These are phyloP conservation scores for Apis mellifera DNA, from an alignment of 1,140 invertebrate species.

Conservation along the genomic window DNA sequence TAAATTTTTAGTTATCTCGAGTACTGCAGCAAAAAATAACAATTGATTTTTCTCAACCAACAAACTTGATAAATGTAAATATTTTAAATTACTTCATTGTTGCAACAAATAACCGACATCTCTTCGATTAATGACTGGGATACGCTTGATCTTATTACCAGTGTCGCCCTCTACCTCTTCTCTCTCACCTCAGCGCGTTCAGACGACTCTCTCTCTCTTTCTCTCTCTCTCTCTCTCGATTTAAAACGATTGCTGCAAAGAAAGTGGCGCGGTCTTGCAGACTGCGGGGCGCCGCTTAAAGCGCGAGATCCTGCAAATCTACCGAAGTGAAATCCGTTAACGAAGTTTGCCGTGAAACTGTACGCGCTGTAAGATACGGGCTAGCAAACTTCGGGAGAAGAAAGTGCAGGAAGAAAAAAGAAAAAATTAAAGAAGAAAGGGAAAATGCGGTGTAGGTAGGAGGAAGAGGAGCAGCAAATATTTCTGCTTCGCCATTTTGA, in stretches of 20 bases:
- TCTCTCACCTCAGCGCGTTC: conserved; percentile 1
- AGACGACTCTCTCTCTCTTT: conserved; percentile 36
- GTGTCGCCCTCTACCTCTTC: background rate
- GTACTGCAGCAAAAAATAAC: too few relatives aligned
- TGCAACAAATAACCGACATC: too few relatives aligned
- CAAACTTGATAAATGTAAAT: too few relatives aligned
- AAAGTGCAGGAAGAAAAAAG: background rate
- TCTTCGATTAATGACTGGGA: too few relatives aligned
- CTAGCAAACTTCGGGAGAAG: conserved; percentile 55
- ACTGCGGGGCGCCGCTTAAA: background rate
- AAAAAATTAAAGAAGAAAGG: background rate
- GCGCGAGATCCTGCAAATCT: conserved; percentile 49
- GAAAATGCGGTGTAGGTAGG: background rate
- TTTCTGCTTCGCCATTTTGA: conserved; percentile 29
- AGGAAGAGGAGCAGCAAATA: conserved; percentile 53
- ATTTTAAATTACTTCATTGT: too few relatives aligned
- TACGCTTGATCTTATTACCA: background rate
- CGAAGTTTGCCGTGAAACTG: conserved; percentile 66
- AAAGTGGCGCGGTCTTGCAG: conserved; percentile 34
- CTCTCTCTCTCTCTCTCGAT: conserved; percentile 33
- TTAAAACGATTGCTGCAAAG: conserved; percentile 52
- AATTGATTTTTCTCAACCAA: too few relatives aligned
- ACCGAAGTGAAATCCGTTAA: conserved; percentile 63
- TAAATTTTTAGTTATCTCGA: too few relatives aligned
- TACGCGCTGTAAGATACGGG: conserved; percentile 60